A percentile compares a stretch with the other conserved stretches of the same genome.
phyloP scores from a whole-genome alignment of 2,797 vertebrate species.

The Crypturellus tataupa region DNA sequence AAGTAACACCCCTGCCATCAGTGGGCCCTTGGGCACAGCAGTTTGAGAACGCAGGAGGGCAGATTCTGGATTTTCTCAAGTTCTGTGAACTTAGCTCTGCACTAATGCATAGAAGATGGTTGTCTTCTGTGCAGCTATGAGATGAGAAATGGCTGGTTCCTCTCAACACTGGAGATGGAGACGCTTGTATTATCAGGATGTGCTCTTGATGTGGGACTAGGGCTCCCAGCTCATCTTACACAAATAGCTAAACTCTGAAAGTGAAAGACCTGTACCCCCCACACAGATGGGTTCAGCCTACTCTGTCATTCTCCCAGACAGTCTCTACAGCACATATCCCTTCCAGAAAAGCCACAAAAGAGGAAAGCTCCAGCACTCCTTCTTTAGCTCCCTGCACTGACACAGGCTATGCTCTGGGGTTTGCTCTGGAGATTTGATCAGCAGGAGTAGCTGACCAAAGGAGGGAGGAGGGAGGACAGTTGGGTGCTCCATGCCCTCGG shows the following conservation, averaged over 20 bases:
- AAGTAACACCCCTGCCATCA: background rate
- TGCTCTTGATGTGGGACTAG: too few species aligned
- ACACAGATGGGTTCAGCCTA: too few species aligned
- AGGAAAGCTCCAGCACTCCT: too few species aligned
- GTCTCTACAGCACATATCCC: background rate
- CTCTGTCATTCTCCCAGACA: background rate
- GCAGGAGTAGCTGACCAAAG: background rate
- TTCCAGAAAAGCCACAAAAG: background rate
- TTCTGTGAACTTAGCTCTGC: background rate
- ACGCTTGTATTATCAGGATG: too few species aligned
- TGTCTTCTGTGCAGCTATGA: background rate
- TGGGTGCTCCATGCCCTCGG: background rate
- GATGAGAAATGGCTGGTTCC: background rate
- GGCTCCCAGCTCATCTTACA: background rate
- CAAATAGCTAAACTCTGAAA: background rate
- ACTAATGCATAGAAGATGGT: rapidly evolving
- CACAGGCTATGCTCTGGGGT: background rate
- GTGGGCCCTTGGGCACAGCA: background rate
- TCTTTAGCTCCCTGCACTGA: background rate
- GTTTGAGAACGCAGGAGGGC: background rate
- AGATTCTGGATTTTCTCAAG: background rate
- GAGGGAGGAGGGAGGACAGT: background rate
- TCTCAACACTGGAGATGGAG: background rate
- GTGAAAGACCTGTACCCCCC: background rate
- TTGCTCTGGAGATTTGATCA: background rate